These are phyloP conservation scores for Hydractinia symbiolongicarpus DNA, from an alignment of 30 jellyfish, hydroid and myxozoan genomes.

Conservation along the genomic window DNA sequence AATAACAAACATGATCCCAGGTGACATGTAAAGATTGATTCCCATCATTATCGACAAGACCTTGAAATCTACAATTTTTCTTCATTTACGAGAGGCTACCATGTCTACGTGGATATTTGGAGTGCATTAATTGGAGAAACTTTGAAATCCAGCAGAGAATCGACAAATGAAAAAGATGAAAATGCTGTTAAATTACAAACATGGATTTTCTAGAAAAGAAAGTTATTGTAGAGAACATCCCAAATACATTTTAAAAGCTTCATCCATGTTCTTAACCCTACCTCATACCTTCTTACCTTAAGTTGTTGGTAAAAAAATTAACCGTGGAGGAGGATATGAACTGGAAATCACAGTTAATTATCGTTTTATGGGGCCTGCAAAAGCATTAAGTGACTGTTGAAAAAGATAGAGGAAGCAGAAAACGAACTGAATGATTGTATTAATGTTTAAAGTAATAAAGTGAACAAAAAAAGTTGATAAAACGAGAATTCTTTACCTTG, in stretches of 20 bases:
- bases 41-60: constrained; percentile 14
- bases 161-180: constrained; percentile 11
- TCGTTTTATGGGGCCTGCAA: background rate
- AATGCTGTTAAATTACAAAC: background rate
- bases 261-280: constrained; percentile 16
- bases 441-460: background rate
- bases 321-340: constrained; percentile 17
- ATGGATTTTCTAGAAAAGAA: background rate
- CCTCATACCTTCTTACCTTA: background rate
- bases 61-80: background rate
- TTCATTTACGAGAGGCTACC: background rate
- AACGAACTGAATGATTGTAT: background rate
- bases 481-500: background rate
- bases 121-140: constrained; percentile 8
- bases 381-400: background rate
- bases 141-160: constrained; percentile 5
- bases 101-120: background rate
- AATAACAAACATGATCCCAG: background rate
- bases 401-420: background rate
- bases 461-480: background rate
- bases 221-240: constrained; percentile 1
- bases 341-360: constrained; percentile 7
- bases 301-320: constrained; percentile 3
- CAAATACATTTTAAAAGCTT: constrained; percentile 7
- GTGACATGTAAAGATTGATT: constrained; percentile 11